phyloP scores from a whole-genome alignment of 2,797 vertebrate species.

The Danio kyathit region DNA sequence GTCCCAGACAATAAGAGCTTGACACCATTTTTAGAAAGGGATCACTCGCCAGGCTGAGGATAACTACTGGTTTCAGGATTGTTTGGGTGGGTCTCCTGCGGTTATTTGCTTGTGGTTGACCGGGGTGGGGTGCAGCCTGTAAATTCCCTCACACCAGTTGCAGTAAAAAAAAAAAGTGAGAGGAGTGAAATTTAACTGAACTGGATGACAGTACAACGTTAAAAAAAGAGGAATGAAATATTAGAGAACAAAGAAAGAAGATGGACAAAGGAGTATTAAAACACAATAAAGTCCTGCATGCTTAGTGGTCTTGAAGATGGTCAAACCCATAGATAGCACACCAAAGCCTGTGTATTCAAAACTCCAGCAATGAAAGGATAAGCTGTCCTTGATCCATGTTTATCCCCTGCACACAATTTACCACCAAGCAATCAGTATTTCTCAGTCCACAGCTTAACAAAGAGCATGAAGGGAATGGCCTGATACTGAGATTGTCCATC shows the following conservation, averaged over 20 bases:
- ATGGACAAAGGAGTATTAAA: not conserved
- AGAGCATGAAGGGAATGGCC: constrained; percentile 44
- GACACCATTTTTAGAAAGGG: constrained; percentile 66
- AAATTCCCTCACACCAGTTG: constrained; percentile 67
- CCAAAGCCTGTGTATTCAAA: constrained; percentile 39
- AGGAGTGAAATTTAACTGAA: constrained; percentile 26
- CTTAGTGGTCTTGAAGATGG: constrained; percentile 14
- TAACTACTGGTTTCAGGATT: constrained; percentile 73
- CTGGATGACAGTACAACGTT: not conserved
- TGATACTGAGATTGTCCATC: constrained; percentile 34
- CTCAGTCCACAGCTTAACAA: constrained; percentile 49
- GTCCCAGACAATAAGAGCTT: constrained; percentile 43
- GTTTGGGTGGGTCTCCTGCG: constrained; percentile 79
- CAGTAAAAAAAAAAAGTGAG: constrained; percentile 38
- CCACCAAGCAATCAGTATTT: constrained; percentile 50
- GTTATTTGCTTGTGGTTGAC: constrained; percentile 70
- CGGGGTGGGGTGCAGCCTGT: constrained; percentile 68
- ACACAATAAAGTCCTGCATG: not conserved
- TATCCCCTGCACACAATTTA: constrained; percentile 61
- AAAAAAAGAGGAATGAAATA: not conserved
- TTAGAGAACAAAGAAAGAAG: not conserved
- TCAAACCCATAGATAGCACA: not conserved
- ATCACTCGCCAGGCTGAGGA: constrained; percentile 73
- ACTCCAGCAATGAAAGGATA: constrained; percentile 63
- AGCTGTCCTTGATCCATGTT: constrained; percentile 74